Evolutionary conservation across 2,113 vertebrate genomes (phyloP).

Genomic region (Passerina amoena): DNA sequence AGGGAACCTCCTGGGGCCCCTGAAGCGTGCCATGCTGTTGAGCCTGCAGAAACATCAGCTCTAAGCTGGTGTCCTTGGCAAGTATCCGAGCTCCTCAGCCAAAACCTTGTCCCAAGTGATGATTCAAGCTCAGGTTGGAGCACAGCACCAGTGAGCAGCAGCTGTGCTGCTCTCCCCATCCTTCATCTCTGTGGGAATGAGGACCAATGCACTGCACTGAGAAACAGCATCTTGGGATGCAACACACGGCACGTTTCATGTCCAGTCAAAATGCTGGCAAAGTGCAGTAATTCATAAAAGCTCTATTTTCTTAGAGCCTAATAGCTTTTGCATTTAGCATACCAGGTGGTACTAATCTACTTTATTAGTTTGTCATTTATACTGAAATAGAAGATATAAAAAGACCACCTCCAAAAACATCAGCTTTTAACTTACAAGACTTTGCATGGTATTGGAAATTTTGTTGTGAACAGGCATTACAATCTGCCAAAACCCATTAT

Average conservation of each 20-base stretch:
- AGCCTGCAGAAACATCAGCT: background rate
- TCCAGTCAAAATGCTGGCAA: background rate
- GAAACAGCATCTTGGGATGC: background rate
- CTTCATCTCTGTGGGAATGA: background rate
- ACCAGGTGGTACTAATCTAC: background rate
- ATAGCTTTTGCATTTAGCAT: background rate
- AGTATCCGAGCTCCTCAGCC: background rate
- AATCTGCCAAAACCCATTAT: background rate
- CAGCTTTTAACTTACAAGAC: background rate
- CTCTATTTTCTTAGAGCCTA: background rate
- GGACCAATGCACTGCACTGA: fast-evolving
- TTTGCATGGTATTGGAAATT: background rate
- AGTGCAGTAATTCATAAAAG: background rate
- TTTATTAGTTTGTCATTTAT: background rate
- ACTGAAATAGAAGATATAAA: background rate
- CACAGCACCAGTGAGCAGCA: background rate
- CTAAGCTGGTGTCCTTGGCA: background rate
- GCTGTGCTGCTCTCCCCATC: background rate
- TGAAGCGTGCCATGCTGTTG: background rate
- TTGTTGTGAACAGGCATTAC: background rate
- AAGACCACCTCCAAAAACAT: background rate
- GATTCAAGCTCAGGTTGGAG: background rate
- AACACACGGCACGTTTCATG: background rate
- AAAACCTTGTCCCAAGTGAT: background rate
- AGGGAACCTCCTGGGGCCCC: background rate